A percentile compares a stretch with the other conserved stretches of the same genome.
Evolutionary conservation across 2,888 invertebrate genomes (phyloP).

Genomic region (Petrophora chlorosata): DNA sequence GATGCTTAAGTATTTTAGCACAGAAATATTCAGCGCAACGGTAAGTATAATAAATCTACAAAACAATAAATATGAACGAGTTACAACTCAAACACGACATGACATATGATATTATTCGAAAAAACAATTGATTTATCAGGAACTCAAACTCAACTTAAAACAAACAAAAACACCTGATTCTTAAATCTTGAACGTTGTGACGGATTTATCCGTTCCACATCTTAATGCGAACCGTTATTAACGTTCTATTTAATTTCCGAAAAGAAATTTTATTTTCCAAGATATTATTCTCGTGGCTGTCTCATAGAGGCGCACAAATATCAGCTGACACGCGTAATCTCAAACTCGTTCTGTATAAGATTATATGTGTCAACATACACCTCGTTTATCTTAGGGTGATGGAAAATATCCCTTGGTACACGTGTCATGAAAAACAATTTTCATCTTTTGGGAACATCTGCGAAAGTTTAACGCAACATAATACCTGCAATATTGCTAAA

Average conservation of each 20-base stretch:
- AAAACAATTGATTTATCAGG: too few relatives aligned
- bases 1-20: too few relatives aligned
- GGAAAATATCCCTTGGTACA: constrained; percentile 53
- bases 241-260: constrained; percentile 20
- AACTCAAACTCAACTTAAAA: too few relatives aligned
- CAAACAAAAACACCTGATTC: too few relatives aligned
- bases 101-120: too few relatives aligned
- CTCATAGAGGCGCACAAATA: constrained; percentile 41
- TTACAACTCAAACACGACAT: too few relatives aligned
- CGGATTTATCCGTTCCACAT: constrained; percentile 2
- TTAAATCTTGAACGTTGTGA: background rate
- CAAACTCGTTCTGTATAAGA: constrained; percentile 67
- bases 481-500: background rate
- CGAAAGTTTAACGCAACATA: constrained; percentile 19
- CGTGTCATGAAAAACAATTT: constrained; percentile 51
- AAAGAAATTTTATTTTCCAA: constrained; percentile 25
- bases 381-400: constrained; percentile 70
- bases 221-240: constrained; percentile 15
- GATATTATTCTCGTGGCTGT: constrained; percentile 30
- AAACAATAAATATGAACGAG: too few relatives aligned
- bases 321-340: constrained; percentile 70
- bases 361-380: constrained; percentile 70
- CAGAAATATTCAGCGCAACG: too few relatives aligned
- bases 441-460: constrained; percentile 40
- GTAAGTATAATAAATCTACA: too few relatives aligned